Percentiles rank a stretch among this genome's conserved stretches.
Evolutionary conservation across 1,140 invertebrate genomes (phyloP).

Genomic region (Amphibalanus amphitrite): DNA sequence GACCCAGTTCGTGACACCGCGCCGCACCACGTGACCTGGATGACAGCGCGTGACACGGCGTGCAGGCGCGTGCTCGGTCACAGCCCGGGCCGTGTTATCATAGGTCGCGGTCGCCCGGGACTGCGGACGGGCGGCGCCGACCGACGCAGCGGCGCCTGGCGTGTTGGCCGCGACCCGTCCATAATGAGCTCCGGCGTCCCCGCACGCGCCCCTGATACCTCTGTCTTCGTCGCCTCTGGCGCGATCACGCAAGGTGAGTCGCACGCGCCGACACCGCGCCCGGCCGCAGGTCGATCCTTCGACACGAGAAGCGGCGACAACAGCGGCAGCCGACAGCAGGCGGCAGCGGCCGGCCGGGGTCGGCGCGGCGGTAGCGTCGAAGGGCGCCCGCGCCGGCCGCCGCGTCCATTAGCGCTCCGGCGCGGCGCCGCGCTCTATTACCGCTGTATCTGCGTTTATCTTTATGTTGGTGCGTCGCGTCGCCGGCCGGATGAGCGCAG

Average conservation of each 20-base stretch:
- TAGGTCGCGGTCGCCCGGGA: neutral
- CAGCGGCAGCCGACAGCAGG: too few species aligned
- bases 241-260: neutral
- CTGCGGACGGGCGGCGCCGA: too few species aligned
- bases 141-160: neutral
- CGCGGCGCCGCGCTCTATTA: neutral
- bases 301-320: too few species aligned
- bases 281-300: neutral
- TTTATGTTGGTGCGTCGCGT: neutral
- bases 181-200: neutral
- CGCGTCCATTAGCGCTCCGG: neutral
- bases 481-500: neutral
- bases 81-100: neutral
- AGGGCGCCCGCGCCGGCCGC: too few species aligned
- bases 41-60: neutral
- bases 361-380: too few species aligned
- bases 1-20: too few species aligned
- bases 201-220: constrained; percentile 1
- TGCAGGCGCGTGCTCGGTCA: neutral
- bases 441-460: neutral
- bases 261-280: neutral
- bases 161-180: neutral
- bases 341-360: too few species aligned
- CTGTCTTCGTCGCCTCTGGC: neutral
- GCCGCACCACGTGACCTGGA: too few species aligned